Conservation (phyloP, 2,113 vertebrate genomes). For the Orcinus orca region DNA sequence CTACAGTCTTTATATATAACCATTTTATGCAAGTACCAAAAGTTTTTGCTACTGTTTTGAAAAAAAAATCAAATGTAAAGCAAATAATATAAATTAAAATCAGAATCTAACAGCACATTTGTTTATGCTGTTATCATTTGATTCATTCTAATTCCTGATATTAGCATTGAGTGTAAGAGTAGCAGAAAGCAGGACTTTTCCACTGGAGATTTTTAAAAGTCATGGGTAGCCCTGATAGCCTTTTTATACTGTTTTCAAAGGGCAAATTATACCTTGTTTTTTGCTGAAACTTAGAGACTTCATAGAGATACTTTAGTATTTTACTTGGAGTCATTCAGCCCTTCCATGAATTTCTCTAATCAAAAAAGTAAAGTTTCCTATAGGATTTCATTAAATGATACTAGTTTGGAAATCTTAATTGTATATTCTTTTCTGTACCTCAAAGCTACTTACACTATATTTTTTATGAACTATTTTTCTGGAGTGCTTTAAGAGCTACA, state of each 20-base stretch:
- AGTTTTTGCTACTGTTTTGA: not conserved
- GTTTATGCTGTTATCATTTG: not conserved
- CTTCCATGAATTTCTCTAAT: slow-evolving; percentile 42
- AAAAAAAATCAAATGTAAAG: slow-evolving; percentile 7
- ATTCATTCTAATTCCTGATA: not conserved
- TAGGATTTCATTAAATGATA: slow-evolving; percentile 39
- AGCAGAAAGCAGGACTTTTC: slow-evolving; percentile 12
- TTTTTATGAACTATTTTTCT: slow-evolving; percentile 24
- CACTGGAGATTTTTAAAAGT: not conserved
- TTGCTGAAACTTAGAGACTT: slow-evolving; percentile 13
- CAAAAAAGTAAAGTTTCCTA: slow-evolving; percentile 44
- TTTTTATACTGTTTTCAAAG: not conserved
- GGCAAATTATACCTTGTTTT: not conserved
- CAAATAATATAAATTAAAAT: slow-evolving; percentile 6
- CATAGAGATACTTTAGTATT: not conserved
- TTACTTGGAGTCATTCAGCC: slow-evolving; percentile 29
- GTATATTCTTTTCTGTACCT: not conserved
- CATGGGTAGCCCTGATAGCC: not conserved
- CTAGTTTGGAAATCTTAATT: slow-evolving; percentile 18
- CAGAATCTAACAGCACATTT: not conserved
- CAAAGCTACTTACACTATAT: not conserved
- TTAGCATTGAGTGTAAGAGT: not conserved
- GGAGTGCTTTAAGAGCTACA: not conserved
- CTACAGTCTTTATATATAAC: not conserved
- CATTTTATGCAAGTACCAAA: not conserved